These are phyloP conservation scores for Erpornis zantholeuca DNA, from an alignment of 2,113 vertebrate genomes.

Conservation along the genomic window DNA sequence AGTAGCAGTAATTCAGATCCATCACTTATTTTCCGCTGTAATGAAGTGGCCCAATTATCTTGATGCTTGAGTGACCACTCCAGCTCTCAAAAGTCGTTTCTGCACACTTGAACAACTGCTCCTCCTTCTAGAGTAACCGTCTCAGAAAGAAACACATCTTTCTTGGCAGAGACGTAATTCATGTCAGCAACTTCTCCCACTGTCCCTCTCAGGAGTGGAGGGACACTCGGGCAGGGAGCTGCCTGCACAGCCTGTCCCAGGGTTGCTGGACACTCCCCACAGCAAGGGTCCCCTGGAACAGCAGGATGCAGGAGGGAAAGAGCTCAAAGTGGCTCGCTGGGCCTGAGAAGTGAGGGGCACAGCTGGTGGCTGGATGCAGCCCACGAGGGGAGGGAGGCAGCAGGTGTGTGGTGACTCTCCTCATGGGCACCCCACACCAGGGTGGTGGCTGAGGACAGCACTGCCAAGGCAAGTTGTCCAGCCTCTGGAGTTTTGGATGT, in stretches of 20 bases:
- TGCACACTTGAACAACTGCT: accelerated
- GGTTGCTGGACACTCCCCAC: background rate
- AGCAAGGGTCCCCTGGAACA: background rate
- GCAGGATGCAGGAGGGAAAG: too few relatives aligned
- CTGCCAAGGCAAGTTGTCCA: background rate
- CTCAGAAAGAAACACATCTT: background rate
- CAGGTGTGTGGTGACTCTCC: accelerated
- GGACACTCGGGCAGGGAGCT: background rate
- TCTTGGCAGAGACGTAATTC: background rate
- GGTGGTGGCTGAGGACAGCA: background rate
- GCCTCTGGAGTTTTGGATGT: background rate
- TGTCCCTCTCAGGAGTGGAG: background rate
- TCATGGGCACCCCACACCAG: accelerated
- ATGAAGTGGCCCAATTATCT: background rate
- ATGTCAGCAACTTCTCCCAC: background rate
- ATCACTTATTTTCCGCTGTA: background rate
- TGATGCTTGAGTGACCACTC: background rate
- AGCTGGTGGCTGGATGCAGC: background rate
- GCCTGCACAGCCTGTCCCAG: background rate
- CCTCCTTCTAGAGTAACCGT: background rate
- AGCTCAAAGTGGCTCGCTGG: accelerated
- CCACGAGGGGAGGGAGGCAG: accelerated
- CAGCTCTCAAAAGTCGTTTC: background rate
- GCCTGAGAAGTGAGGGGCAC: too few relatives aligned
- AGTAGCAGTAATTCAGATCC: background rate